Percentiles rank a stretch among this genome's conserved stretches.
phyloP scores from a whole-genome alignment of 2,797 vertebrate species.

The Xyrichtys novacula region DNA sequence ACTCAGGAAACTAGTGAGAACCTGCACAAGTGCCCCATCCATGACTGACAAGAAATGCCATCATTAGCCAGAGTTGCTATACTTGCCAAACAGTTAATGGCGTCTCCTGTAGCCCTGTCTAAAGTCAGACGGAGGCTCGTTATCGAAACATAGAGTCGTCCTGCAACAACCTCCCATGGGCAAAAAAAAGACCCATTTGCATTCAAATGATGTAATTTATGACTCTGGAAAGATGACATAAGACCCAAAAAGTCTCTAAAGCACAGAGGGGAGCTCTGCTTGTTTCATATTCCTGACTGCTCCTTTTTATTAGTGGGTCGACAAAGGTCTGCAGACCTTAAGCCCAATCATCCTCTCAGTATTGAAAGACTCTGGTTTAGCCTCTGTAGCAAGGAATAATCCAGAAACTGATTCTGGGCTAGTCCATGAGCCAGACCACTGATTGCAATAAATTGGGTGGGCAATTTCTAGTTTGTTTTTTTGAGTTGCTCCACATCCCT shows the following conservation, averaged over 20 bases:
- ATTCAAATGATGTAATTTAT: not conserved
- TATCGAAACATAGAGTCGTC: constrained; percentile 1
- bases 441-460: too few species aligned
- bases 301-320: not conserved
- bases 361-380: too few species aligned
- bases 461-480: too few species aligned
- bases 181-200: not conserved
- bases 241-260: not conserved
- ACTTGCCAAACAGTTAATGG: not conserved
- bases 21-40: not conserved
- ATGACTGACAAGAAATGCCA: constrained; percentile 4
- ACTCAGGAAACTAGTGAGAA: constrained; percentile 29
- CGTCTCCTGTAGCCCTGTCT: not conserved
- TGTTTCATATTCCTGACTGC: not conserved
- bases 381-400: too few species aligned
- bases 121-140: not conserved
- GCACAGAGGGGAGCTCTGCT: not conserved
- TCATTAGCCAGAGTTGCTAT: constrained; percentile 17
- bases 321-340: not conserved
- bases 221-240: not conserved
- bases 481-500: too few species aligned
- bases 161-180: not conserved
- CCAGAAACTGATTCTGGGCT: too few species aligned
- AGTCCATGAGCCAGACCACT: too few species aligned
- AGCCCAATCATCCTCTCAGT: not conserved